These are phyloP conservation scores for Euplexia lucipara DNA, from an alignment of 2,888 invertebrate species.

Conservation along the genomic window DNA sequence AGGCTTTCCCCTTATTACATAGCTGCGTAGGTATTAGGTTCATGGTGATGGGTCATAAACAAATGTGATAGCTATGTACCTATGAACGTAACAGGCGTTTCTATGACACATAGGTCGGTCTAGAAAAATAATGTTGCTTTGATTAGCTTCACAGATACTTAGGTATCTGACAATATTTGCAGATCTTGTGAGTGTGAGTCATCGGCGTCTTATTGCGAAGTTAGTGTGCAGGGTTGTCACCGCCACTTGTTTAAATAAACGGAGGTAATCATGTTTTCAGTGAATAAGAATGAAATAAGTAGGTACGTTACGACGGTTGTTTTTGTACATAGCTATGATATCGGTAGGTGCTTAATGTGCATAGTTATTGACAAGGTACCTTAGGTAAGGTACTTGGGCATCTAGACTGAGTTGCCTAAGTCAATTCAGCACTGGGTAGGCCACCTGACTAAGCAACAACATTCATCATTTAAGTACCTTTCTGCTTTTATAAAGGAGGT, in stretches of 20 bases:
- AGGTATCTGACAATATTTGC: slow-evolving; percentile 66
- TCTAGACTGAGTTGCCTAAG: not conserved
- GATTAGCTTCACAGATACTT: slow-evolving; percentile 53
- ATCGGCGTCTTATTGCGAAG: slow-evolving; percentile 68
- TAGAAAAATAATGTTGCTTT: slow-evolving; percentile 46
- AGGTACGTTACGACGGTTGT: not conserved
- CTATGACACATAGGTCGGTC: slow-evolving; percentile 11
- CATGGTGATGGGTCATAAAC: too few relatives aligned
- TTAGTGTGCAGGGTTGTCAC: slow-evolving; percentile 57
- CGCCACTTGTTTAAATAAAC: slow-evolving; percentile 41
- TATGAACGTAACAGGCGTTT: too few relatives aligned
- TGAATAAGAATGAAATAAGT: slow-evolving; percentile 22
- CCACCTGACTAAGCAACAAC: too few relatives aligned
- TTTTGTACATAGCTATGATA: slow-evolving; percentile 9
- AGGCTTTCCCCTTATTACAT: not conserved
- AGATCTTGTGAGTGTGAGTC: slow-evolving; percentile 64
- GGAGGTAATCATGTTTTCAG: not conserved
- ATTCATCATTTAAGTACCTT: too few relatives aligned
- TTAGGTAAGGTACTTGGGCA: too few relatives aligned
- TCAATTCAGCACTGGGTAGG: not conserved
- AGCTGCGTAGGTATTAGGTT: not conserved
- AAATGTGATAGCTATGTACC: too few relatives aligned
- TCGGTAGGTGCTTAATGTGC: not conserved
- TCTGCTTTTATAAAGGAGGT: too few relatives aligned
- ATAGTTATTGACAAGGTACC: too few relatives aligned